Evolutionary conservation across 2,113 vertebrate genomes (phyloP), one percentile per base, ranked within the genome.

Genomic region (Pipa parva): DNA sequence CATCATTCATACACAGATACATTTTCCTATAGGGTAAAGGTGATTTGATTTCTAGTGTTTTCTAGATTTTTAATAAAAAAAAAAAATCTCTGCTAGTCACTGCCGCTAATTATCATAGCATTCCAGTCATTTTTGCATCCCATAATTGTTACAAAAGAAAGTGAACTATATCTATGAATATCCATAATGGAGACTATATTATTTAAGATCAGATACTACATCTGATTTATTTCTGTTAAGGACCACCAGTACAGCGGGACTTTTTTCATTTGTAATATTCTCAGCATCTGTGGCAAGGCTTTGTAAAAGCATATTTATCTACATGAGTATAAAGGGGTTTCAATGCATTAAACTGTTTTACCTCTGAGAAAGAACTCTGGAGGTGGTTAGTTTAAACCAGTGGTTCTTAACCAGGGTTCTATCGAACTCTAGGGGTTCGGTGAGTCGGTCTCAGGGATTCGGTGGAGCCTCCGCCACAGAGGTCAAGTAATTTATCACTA

Each of bases 371-470:
- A 72, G 79, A 73, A 67, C 1, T 52, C 42, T 51, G 29, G 17
- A 54, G 68, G 59, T 21, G 59, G 58, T 21, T 52, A 27, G 58
- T 54, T 28, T 63, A 76, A 59, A 68, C n/a, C n/a, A n/a, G n/a
- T n/a, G n/a, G n/a, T n/a, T n/a, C n/a, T n/a, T n/a, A n/a, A n/a
- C n/a, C n/a, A n/a, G n/a, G n/a, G n/a, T n/a, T n/a, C n/a, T n/a
- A n/a, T n/a, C n/a, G n/a, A n/a, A n/a, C n/a, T n/a, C n/a, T n/a
- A n/a, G n/a, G n/a, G n/a, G n/a, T n/a, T n/a, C n/a, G n/a, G n/a
- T n/a, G n/a, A n/a, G n/a, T n/a, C n/a, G n/a, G n/a, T n/a, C n/a
- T n/a, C n/a, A n/a, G n/a, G n/a, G n/a, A n/a, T n/a, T n/a, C n/a
- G n/a, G n/a, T n/a, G n/a, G n/a, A n/a, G n/a, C n/a, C n/a, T n/a